phyloP scores from a whole-genome alignment of 1,140 invertebrate genomes.

The Andrena cerasifolii region DNA sequence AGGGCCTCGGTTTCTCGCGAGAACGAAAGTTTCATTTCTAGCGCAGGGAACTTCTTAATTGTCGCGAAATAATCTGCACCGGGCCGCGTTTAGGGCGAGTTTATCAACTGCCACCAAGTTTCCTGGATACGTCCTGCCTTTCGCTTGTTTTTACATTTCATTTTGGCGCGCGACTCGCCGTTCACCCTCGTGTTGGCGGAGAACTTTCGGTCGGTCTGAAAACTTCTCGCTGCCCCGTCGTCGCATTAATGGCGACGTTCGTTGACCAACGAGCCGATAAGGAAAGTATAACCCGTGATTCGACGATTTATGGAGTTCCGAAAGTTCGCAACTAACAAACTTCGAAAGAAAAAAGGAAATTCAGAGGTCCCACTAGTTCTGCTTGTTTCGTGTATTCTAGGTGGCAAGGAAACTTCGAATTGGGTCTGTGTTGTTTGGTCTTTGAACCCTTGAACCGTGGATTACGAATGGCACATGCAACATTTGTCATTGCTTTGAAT shows the following conservation, averaged over 20 bases:
- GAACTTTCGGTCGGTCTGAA: slow-evolving; percentile 6
- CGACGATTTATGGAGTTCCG: neutral
- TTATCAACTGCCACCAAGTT: slow-evolving; percentile 53
- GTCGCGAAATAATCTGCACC: slow-evolving; percentile 53
- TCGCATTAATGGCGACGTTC: neutral
- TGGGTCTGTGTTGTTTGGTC: too few species aligned
- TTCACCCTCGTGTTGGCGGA: slow-evolving; percentile 12
- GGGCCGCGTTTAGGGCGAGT: slow-evolving; percentile 47
- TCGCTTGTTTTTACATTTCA: slow-evolving; percentile 20
- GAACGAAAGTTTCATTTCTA: slow-evolving; percentile 44
- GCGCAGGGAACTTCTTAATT: slow-evolving; percentile 59
- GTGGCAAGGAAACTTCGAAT: too few species aligned
- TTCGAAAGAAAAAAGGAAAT: too few species aligned
- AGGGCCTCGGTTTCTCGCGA: slow-evolving; percentile 24
- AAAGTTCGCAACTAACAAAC: neutral
- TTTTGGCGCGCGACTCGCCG: slow-evolving; percentile 16
- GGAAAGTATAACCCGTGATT: neutral
- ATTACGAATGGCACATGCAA: too few species aligned
- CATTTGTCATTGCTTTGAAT: too few species aligned
- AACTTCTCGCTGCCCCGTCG: slow-evolving; percentile 16
- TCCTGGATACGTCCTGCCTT: slow-evolving; percentile 36
- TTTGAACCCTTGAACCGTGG: too few species aligned
- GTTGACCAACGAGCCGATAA: neutral
- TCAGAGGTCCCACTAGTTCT: too few species aligned
- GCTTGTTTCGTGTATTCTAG: too few species aligned